Conservation (phyloP, 2,888 invertebrate genomes). For the Lasioglossum villosulum region DNA sequence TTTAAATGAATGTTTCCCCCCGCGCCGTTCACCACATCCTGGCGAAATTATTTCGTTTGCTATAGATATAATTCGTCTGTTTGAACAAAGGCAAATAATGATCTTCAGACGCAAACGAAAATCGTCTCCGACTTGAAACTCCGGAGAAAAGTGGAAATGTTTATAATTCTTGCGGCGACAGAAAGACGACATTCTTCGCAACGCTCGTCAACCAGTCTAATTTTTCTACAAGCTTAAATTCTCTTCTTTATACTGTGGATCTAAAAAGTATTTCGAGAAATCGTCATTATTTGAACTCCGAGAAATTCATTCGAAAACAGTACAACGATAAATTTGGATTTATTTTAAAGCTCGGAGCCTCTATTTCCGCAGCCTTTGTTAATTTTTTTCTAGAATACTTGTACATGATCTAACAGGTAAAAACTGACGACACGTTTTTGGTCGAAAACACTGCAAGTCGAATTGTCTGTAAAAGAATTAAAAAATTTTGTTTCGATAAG, state of each 20-base stretch:
- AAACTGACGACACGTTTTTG: no score
- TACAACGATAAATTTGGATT: no score
- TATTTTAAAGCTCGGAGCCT: no score
- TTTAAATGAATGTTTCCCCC: constrained; percentile 41
- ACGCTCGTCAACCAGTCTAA: background rate
- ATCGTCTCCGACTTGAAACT: background rate
- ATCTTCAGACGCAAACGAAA: background rate
- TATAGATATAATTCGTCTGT: background rate
- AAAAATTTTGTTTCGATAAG: no score
- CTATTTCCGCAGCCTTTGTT: no score
- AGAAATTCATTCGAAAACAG: background rate
- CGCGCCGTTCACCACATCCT: background rate
- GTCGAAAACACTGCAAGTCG: no score
- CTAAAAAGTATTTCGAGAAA: no score
- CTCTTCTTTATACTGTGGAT: no score
- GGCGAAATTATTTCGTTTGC: constrained; percentile 6
- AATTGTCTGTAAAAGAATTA: no score
- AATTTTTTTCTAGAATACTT: no score
- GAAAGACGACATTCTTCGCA: background rate
- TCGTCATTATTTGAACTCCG: no score
- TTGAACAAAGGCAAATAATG: background rate
- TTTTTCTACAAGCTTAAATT: background rate
- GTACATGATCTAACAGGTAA: no score
- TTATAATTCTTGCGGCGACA: background rate
- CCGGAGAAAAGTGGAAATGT: background rate